These are phyloP conservation scores for Botia almorhae DNA, from an alignment of 2,797 vertebrate genomes.

Conservation along the genomic window DNA sequence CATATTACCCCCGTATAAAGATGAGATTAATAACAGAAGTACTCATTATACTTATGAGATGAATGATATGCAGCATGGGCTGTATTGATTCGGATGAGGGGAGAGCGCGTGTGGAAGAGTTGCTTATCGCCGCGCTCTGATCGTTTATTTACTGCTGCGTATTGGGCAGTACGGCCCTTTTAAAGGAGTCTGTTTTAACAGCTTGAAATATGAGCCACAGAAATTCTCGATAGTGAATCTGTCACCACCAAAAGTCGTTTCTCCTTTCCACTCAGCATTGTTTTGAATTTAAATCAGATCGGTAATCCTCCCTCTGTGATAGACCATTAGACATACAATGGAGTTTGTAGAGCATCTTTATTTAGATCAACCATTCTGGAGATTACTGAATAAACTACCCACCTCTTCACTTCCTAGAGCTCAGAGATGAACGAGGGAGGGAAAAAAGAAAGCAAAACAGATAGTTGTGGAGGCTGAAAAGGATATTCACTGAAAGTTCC, in stretches of 20 bases:
- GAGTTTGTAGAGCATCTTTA: conserved; percentile 69
- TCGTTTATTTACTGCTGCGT: conserved; percentile 55
- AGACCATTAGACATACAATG: conserved; percentile 67
- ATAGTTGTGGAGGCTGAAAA: conserved; percentile 65
- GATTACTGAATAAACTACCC: conserved; percentile 69
- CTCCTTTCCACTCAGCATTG: conserved; percentile 47
- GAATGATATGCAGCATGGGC: conserved; percentile 75
- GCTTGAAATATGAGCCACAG: conserved; percentile 52
- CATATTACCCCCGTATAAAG: conserved; percentile 77
- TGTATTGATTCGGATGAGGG: conserved; percentile 74
- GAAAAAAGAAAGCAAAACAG: conserved; percentile 61
- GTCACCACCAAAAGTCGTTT: conserved; percentile 57
- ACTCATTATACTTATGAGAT: conserved; percentile 79
- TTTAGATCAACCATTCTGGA: conserved; percentile 67
- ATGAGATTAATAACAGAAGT: conserved; percentile 80
- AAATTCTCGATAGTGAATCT: conserved; percentile 55
- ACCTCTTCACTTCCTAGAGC: conserved; percentile 62
- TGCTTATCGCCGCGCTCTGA: conserved; percentile 69
- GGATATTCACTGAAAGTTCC: conserved; percentile 64
- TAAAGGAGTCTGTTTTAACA: conserved; percentile 44
- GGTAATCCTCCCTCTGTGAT: conserved; percentile 63
- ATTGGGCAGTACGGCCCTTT: conserved; percentile 47
- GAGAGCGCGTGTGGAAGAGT: conserved; percentile 66
- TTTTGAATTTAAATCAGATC: conserved; percentile 63
- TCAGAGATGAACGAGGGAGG: conserved; percentile 55